Percentiles rank a stretch among this genome's conserved stretches.
Conservation (phyloP, 2,113 vertebrate genomes). For the Brachypodius melanocephalos region DNA sequence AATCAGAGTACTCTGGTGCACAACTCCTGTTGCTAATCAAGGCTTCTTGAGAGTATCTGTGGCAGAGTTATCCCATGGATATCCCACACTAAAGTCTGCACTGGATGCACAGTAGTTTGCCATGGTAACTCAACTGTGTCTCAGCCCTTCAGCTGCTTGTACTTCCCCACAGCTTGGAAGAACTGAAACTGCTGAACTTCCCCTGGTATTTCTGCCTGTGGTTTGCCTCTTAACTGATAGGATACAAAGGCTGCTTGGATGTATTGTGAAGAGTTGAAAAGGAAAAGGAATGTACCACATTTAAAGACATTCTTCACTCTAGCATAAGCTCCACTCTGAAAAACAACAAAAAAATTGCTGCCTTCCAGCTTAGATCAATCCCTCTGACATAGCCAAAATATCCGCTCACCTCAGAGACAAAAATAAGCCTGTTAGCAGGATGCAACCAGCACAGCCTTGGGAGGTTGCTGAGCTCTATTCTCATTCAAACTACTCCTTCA, state of each 20-base stretch:
- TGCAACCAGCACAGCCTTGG: background rate
- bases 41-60: background rate
- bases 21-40: background rate
- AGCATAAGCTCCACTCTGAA: background rate
- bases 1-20: background rate
- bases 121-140: background rate
- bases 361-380: constrained; percentile 25
- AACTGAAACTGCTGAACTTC: background rate
- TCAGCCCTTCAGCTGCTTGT: background rate
- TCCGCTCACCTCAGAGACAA: background rate
- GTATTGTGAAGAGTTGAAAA: background rate
- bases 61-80: background rate
- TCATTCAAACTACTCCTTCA: constrained; percentile 14
- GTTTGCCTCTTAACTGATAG: background rate
- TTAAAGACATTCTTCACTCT: background rate
- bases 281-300: background rate
- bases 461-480: constrained; percentile 5
- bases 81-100: background rate
- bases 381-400: background rate
- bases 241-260: background rate
- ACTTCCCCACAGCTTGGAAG: background rate
- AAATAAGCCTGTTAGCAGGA: constrained; percentile 38
- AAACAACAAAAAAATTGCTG: background rate
- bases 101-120: background rate
- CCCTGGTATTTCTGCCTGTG: background rate